Conservation (phyloP, 2,888 invertebrate genomes). For the Cephus runcator region DNA sequence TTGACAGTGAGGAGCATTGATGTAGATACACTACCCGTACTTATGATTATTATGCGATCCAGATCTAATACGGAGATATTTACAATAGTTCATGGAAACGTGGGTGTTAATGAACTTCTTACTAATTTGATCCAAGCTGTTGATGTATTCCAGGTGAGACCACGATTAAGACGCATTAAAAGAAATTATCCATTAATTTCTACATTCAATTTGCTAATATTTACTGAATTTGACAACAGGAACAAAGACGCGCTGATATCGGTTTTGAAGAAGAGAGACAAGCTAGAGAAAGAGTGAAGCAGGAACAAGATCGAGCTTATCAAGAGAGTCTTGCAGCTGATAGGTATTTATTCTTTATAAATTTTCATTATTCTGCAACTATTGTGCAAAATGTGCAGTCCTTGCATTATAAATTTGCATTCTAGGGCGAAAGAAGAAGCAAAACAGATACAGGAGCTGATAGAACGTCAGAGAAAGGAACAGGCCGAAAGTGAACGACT, state of each 20-base stretch:
- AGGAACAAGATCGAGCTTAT: slow-evolving; percentile 95
- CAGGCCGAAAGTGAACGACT: slow-evolving; percentile 80
- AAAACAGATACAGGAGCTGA: slow-evolving; percentile 79
- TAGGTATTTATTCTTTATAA: slow-evolving; percentile 63
- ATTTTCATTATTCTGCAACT: background rate
- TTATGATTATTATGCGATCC: slow-evolving; percentile 89
- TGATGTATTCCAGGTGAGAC: slow-evolving; percentile 75
- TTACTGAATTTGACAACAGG: slow-evolving; percentile 54
- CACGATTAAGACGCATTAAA: background rate
- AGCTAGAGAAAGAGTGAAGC: slow-evolving; percentile 88
- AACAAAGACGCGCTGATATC: slow-evolving; percentile 76
- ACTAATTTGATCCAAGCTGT: slow-evolving; percentile 88
- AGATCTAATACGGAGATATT: slow-evolving; percentile 91
- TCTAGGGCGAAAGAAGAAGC: slow-evolving; percentile 88
- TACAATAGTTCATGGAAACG: slow-evolving; percentile 90
- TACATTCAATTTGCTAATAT: background rate
- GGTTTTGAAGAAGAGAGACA: slow-evolving; percentile 92
- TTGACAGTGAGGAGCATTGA: slow-evolving; percentile 87
- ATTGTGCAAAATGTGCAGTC: slow-evolving; percentile 2
- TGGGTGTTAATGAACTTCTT: slow-evolving; percentile 89
- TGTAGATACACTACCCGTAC: slow-evolving; percentile 87
- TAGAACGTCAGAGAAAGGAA: slow-evolving; percentile 78
- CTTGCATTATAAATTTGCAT: slow-evolving; percentile 15
- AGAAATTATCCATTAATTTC: background rate
- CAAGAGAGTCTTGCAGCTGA: slow-evolving; percentile 88